Conservation (phyloP, 2,113 vertebrate species). For the Hippocampus abdominalis region DNA sequence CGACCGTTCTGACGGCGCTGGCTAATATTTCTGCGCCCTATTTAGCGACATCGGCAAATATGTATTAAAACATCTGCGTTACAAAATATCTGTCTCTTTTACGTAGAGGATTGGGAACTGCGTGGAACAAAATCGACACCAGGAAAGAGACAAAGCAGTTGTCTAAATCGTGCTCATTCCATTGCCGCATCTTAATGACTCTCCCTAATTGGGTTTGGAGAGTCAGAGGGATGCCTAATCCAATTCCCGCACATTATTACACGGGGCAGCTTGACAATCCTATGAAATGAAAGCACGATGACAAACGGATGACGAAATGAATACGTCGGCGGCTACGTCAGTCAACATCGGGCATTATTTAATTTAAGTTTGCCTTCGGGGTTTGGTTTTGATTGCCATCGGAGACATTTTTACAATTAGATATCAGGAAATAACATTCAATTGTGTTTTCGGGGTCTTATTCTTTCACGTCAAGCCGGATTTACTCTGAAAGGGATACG, state of each 20-base stretch:
- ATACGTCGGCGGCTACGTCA: neutral
- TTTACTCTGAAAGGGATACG: too few relatives aligned
- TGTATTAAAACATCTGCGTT: neutral
- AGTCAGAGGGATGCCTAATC: constrained; percentile 3
- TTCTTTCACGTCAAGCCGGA: too few relatives aligned
- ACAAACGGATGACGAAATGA: neutral
- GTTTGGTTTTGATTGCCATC: neutral
- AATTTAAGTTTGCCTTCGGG: neutral
- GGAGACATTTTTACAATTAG: neutral
- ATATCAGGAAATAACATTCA: too few relatives aligned
- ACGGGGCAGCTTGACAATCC: neutral
- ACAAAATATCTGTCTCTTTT: neutral
- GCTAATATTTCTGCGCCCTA: neutral
- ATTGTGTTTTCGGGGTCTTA: too few relatives aligned
- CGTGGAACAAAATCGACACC: constrained; percentile 8
- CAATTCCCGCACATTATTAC: neutral
- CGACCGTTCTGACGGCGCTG: neutral
- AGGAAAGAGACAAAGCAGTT: neutral
- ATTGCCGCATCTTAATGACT: neutral
- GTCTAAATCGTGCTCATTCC: constrained; percentile 3
- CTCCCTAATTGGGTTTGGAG: neutral
- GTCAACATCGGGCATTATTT: neutral
- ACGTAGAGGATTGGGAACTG: neutral
- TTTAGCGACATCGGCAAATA: neutral
- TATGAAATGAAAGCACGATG: neutral